These are phyloP conservation scores for Porites divaricata DNA, from an alignment of 92 coral and sea anemone species.

Conservation along the genomic window DNA sequence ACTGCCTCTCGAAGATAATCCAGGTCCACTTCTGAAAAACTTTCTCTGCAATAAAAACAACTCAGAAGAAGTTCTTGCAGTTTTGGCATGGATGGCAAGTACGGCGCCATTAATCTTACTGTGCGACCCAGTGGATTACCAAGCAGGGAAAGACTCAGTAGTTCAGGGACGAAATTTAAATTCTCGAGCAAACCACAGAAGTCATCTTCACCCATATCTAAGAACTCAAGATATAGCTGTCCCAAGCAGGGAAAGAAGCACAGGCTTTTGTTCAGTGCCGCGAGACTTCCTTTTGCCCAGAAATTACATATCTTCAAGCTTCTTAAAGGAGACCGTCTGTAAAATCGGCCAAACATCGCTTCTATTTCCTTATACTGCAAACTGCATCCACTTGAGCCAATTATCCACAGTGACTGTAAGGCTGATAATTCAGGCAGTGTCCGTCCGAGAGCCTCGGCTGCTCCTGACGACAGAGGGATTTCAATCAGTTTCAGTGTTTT, in stretches of 20 bases:
- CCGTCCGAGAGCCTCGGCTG: background rate
- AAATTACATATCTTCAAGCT: background rate
- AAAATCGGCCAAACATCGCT: conserved; percentile 3
- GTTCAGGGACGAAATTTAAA: background rate
- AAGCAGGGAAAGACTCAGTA: background rate
- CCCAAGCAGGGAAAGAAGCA: background rate
- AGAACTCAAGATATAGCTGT: background rate
- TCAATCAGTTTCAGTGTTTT: background rate
- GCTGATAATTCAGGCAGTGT: conserved; percentile 4
- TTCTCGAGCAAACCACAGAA: background rate
- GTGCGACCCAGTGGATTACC: background rate
- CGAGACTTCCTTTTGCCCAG: background rate
- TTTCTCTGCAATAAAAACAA: background rate
- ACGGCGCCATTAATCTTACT: background rate
- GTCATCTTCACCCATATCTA: background rate
- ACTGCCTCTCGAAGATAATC: background rate
- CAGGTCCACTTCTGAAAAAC: background rate
- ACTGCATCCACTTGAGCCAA: background rate
- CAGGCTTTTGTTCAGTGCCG: background rate
- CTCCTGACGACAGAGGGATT: background rate
- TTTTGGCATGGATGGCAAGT: background rate
- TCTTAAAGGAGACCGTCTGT: background rate
- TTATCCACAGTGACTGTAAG: background rate
- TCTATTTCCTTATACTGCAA: background rate
- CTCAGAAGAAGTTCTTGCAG: background rate